A percentile compares a stretch with the other conserved stretches of the same genome.
phyloP scores from a whole-genome alignment of 2,888 invertebrate genomes.

The Mesorhabditis spiculigera region DNA sequence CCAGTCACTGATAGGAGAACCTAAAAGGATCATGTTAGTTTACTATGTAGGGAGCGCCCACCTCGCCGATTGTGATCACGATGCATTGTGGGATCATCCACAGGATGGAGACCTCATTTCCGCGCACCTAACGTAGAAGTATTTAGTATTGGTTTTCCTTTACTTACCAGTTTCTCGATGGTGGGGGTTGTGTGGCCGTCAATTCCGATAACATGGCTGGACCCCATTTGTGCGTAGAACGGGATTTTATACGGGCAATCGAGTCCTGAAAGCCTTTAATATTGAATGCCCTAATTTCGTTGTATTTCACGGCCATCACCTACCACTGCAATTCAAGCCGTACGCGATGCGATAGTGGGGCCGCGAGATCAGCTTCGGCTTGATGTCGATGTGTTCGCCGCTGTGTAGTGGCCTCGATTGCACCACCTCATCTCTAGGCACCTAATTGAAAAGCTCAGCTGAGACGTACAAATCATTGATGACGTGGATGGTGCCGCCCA shows the following conservation, averaged over 20 bases:
- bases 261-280: not conserved
- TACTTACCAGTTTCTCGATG: conserved; percentile 1
- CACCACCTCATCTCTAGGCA: not conserved
- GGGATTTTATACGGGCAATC: conserved; percentile 12
- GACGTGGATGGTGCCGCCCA: conserved; percentile 25
- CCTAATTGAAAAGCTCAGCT: not conserved
- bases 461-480: conserved; percentile 20
- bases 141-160: not conserved
- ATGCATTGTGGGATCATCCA: conserved; percentile 85
- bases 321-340: conserved; percentile 7
- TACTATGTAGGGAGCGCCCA: conserved; percentile 8
- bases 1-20: conserved; percentile 92
- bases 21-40: not conserved
- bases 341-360: conserved; percentile 22
- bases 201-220: conserved; percentile 22
- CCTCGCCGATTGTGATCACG: conserved; percentile 85
- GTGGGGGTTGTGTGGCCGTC: not conserved
- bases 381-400: not conserved
- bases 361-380: conserved; percentile 17
- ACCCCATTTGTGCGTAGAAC: conserved; percentile 30
- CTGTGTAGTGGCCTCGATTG: not conserved
- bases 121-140: conserved; percentile 29
- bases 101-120: conserved; percentile 47
- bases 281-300: not conserved
- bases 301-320: not conserved